Base-by-base conservation (phyloP, 2,113 vertebrate genomes). In the Girardinichthys multiradiatus region DNA sequence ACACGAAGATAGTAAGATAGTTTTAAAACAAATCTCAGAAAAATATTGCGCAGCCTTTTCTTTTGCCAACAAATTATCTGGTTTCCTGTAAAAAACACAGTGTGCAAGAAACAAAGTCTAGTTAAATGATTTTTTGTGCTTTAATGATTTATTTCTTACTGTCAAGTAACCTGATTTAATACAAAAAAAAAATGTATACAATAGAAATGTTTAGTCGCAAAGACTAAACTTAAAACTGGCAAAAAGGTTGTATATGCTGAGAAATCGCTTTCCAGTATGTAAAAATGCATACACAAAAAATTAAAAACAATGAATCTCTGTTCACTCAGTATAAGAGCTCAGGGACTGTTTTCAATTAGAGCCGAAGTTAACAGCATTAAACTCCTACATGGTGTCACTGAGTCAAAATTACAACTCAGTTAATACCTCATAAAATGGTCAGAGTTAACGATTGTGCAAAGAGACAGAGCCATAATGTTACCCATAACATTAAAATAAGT, bases 341-440 rank as follows among this genome's bases (percentile, higher is more conserved):
- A 77, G 68, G 59, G 86, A 70, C 90, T 93, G 91, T 88, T 93
- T 92, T 90, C 92, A 93, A 93, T 94, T 94, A 92, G 79, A 78
- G 68, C 77, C 68, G 68, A 73, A 88, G 90, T 92, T 90, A 89
- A 70, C 57, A 60, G 74, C 86, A 90, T 91, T 92, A 91, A 93
- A 91, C 83, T 80, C 83, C 87, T 87, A 86, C 85, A 89, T 81
- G 91, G 86, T 92, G 92, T 92, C 86, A 89, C 83, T 83, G 91
- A 92, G 86, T 87, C 87, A 89, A 91, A 93, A 93, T 92, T 93
- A 93, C 88, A 90, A 92, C 90, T 91, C 90, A 93, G 92, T 94
- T 94, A 93, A 94, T 92, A 91, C 90, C 89, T 87, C 87, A 85
- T 93, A 92, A 92, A 92, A 90, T 86, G 90, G 89, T 91, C 90